Percentiles rank a stretch among this genome's conserved stretches.
Evolutionary conservation across 2,888 invertebrate species (phyloP).

Genomic region (Beris chalybata): DNA sequence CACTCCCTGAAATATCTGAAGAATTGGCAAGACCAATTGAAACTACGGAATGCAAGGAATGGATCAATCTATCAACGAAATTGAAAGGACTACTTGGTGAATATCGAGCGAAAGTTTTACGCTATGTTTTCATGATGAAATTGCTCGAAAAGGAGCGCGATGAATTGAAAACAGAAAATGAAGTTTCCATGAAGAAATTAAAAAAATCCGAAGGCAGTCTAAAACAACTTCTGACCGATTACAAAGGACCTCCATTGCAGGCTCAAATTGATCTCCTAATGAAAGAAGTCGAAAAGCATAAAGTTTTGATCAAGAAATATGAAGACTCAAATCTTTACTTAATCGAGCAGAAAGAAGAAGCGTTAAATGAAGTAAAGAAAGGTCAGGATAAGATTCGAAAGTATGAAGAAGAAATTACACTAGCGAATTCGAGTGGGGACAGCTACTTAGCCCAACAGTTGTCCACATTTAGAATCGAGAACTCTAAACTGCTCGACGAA

Average conservation of each 20-base stretch:
- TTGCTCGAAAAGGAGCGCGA: background rate
- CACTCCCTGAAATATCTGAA: background rate
- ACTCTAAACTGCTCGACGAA: background rate
- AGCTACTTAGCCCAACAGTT: background rate
- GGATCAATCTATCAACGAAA: slow-evolving; percentile 4
- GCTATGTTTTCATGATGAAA: background rate
- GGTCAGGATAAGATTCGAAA: background rate
- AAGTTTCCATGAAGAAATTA: background rate
- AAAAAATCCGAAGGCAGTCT: background rate
- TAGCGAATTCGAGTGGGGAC: background rate
- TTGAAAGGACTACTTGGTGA: slow-evolving; percentile 1
- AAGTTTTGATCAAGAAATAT: background rate
- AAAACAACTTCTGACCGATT: background rate
- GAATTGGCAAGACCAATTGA: background rate
- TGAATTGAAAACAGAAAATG: background rate
- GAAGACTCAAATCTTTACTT: background rate
- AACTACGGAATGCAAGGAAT: slow-evolving; percentile 1
- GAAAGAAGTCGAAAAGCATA: background rate
- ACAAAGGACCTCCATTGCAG: background rate
- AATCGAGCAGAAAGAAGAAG: background rate
- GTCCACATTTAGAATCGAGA: background rate
- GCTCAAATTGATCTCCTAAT: background rate
- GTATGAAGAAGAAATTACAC: slow-evolving; percentile 5
- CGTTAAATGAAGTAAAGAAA: background rate
- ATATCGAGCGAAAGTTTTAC: background rate